These are phyloP conservation scores for Achroia grisella DNA, from an alignment of 1,140 invertebrate genomes.

Conservation along the genomic window DNA sequence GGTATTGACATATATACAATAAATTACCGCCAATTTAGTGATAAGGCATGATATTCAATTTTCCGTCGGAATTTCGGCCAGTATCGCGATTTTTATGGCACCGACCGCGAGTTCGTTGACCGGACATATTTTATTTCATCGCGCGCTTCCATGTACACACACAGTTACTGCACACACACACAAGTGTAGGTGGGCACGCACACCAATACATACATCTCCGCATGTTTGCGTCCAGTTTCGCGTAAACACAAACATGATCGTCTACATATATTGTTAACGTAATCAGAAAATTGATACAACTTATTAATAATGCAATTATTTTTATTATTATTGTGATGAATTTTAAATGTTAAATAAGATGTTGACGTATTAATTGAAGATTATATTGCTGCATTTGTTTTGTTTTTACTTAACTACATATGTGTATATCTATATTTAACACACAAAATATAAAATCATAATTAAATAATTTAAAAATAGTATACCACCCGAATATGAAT, in stretches of 20 bases:
- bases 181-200: conserved; percentile 44
- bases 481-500: not conserved
- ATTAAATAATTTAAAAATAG: not conserved
- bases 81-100: conserved; percentile 72
- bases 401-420: no score
- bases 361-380: no score
- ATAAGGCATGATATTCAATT: conserved; percentile 20
- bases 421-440: no score
- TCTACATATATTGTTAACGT: conserved; percentile 57
- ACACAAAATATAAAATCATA: not conserved
- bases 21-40: conserved; percentile 1
- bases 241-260: conserved; percentile 58
- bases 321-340: no score
- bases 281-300: conserved; percentile 29
- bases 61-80: conserved; percentile 61
- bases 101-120: conserved; percentile 68
- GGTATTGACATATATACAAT: not conserved
- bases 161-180: conserved; percentile 38
- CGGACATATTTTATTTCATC: conserved; percentile 74
- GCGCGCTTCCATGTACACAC: conserved; percentile 70
- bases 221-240: conserved; percentile 61
- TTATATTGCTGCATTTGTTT: no score
- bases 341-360: no score
- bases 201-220: conserved; percentile 48
- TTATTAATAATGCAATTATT: no score